Percentiles rank a stretch among this genome's conserved stretches.
Conservation (phyloP, 2,113 vertebrate species). For the Melanerpes aurifrons region DNA sequence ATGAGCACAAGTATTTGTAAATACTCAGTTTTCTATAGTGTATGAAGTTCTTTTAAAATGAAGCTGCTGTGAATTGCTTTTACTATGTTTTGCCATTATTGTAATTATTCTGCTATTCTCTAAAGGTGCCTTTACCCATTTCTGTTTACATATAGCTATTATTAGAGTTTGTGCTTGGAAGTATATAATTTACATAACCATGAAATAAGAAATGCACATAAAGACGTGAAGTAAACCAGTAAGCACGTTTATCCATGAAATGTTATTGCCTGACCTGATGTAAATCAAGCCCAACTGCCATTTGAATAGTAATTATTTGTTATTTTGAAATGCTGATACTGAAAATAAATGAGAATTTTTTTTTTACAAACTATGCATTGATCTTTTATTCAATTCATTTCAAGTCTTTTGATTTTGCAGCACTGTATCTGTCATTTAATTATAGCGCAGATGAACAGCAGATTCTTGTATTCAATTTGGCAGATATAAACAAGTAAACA, state of each 20-base stretch:
- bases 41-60: background rate
- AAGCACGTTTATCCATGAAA: conserved; percentile 33
- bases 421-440: background rate
- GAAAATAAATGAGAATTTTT: conserved; percentile 37
- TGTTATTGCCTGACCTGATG: background rate
- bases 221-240: conserved; percentile 16
- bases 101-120: background rate
- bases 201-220: conserved; percentile 43
- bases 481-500: conserved; percentile 33
- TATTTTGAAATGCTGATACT: conserved; percentile 31
- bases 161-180: conserved; percentile 25
- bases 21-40: background rate
- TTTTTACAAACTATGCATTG: background rate
- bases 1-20: background rate
- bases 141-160: conserved; percentile 34
- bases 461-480: conserved; percentile 26
- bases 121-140: conserved; percentile 29
- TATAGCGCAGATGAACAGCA: conserved; percentile 3
- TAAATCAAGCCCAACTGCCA: background rate
- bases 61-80: conserved; percentile 15
- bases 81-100: conserved; percentile 5
- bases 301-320: conserved; percentile 30
- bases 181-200: conserved; percentile 60
- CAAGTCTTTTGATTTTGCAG: conserved; percentile 23
- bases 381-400: background rate